Percentiles rank a stretch among this genome's conserved stretches.
phyloP scores from a whole-genome alignment of 2,797 vertebrate genomes.

The Diplodus sargus region DNA sequence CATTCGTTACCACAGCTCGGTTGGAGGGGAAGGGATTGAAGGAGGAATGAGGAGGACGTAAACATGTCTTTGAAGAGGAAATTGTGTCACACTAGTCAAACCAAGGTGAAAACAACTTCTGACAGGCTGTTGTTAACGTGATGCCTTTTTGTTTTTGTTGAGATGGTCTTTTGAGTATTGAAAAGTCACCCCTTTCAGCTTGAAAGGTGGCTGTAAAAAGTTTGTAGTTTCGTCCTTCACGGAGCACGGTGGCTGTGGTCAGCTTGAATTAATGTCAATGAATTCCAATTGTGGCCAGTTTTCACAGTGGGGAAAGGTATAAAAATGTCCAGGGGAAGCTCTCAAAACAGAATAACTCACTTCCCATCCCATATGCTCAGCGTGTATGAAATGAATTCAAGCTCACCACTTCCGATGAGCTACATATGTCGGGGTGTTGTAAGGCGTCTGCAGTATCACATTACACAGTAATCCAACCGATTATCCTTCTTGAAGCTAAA shows the following conservation, averaged over 20 bases:
- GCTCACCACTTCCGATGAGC: conserved; percentile 17
- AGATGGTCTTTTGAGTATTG: conserved; percentile 24
- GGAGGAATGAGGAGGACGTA: conserved; percentile 13
- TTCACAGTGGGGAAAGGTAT: conserved; percentile 16
- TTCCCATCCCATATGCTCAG: conserved; percentile 15
- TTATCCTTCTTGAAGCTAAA: conserved; percentile 50
- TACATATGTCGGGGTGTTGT: conserved; percentile 31
- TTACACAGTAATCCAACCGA: conserved; percentile 43
- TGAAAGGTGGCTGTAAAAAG: conserved; percentile 25
- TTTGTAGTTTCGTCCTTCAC: conserved; percentile 36
- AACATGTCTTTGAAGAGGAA: conserved; percentile 30
- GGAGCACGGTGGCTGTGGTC: conserved; percentile 1
- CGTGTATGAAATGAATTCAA: conserved; percentile 41
- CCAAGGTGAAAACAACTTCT: conserved; percentile 43
- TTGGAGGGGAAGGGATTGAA: background rate
- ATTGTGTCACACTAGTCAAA: conserved; percentile 11
- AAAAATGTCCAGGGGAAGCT: conserved; percentile 26
- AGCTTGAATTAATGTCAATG: conserved; percentile 31
- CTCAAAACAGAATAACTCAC: conserved; percentile 10
- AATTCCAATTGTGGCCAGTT: conserved; percentile 1
- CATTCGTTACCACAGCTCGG: background rate
- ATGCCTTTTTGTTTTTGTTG: conserved; percentile 32
- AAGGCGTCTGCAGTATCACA: conserved; percentile 43
- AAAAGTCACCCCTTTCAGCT: conserved; percentile 4
- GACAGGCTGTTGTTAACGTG: conserved; percentile 30